Conservation (phyloP, 2,797 vertebrate species). For the Hirundo rustica region DNA sequence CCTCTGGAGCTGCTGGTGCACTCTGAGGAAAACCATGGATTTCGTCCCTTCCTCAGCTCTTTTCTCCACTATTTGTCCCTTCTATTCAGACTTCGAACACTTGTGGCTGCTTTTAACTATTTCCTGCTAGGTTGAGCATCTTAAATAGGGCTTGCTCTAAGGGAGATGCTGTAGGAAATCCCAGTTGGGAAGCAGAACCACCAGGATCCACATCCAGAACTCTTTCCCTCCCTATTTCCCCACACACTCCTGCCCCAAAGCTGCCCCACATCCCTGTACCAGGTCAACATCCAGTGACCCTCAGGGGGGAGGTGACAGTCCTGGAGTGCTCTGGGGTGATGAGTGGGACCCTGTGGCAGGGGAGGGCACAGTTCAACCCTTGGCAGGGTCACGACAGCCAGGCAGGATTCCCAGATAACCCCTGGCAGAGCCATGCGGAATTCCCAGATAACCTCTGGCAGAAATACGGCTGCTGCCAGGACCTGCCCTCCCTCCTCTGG, state of each 20-base stretch:
- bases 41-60: background rate
- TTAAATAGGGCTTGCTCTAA: background rate
- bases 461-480: constrained; percentile 20
- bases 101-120: background rate
- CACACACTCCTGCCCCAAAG: background rate
- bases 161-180: background rate
- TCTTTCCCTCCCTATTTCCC: background rate
- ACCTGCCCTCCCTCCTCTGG: background rate
- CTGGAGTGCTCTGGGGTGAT: background rate
- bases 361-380: background rate
- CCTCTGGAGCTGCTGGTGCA: background rate
- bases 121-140: background rate
- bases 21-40: background rate
- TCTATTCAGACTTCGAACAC: background rate
- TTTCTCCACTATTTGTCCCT: background rate
- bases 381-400: background rate
- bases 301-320: background rate
- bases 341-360: background rate
- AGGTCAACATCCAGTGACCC: background rate
- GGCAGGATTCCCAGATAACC: too few species aligned
- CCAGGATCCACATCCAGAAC: accelerated
- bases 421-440: background rate
- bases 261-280: background rate
- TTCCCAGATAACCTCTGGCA: constrained; percentile 48
- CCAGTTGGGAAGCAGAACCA: background rate